Evolutionary conservation across 2,113 vertebrate genomes (phyloP).

Genomic region (Melanerpes formicivorus): DNA sequence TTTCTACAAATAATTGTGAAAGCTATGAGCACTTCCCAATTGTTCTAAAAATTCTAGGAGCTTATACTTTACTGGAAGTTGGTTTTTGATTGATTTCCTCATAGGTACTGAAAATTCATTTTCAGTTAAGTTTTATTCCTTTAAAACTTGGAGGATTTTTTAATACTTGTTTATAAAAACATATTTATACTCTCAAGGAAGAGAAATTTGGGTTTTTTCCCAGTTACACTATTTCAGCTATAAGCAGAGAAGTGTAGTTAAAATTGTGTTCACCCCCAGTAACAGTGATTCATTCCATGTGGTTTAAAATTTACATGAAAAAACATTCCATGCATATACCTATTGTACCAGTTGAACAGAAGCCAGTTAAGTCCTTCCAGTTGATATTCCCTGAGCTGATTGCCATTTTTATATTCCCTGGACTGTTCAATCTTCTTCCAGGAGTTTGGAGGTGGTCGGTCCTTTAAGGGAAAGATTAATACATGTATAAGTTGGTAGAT

Average conservation of each 20-base stretch:
- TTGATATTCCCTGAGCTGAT: slow-evolving; percentile 99
- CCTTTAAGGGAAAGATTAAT: slow-evolving; percentile 76
- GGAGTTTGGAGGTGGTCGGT: slow-evolving; percentile 91
- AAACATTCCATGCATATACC: slow-evolving; percentile 76
- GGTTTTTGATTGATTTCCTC: background rate
- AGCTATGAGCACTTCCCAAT: background rate
- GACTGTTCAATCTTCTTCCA: slow-evolving; percentile 98
- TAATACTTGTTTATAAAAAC: background rate
- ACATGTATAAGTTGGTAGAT: background rate
- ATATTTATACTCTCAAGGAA: background rate
- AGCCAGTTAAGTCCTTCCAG: slow-evolving; percentile 99
- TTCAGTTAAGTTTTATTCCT: background rate
- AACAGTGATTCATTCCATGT: background rate
- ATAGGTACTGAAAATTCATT: background rate
- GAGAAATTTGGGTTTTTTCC: background rate
- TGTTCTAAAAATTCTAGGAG: background rate
- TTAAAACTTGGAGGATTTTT: background rate
- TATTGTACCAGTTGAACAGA: slow-evolving; percentile 99
- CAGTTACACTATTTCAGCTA: background rate
- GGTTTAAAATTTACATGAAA: background rate
- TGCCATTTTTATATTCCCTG: slow-evolving; percentile 94
- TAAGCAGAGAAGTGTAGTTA: background rate
- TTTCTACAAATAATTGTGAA: background rate
- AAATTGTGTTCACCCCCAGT: background rate
- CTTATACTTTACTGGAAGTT: background rate